Evolutionary conservation across 2,888 invertebrate genomes (phyloP).

Genomic region (Drosophila pseudotalamancana): DNA sequence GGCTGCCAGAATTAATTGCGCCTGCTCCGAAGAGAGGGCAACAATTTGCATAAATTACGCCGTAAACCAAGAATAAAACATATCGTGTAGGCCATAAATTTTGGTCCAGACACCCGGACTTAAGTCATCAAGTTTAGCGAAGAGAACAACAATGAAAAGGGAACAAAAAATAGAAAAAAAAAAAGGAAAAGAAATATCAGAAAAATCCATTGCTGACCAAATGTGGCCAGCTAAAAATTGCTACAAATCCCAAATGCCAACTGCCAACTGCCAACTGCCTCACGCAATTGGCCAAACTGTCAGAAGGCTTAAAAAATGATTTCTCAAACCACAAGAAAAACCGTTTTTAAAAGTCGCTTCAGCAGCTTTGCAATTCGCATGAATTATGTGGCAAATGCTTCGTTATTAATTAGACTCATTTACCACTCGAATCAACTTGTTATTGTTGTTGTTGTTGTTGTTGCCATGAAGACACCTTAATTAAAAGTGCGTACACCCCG

Average conservation of each 20-base stretch:
- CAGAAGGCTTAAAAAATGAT: slow-evolving; percentile 50
- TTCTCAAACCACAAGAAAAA: slow-evolving; percentile 44
- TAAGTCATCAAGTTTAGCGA: slow-evolving; percentile 65
- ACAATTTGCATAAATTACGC: slow-evolving; percentile 74
- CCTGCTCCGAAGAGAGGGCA: slow-evolving; percentile 38
- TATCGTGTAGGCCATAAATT: slow-evolving; percentile 73
- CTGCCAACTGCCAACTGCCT: slow-evolving; percentile 13
- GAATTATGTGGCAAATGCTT: slow-evolving; percentile 83
- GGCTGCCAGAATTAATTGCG: slow-evolving; percentile 66
- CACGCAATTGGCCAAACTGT: slow-evolving; percentile 35
- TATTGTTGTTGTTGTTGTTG: slow-evolving; percentile 45
- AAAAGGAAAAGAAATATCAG: slow-evolving; percentile 1
- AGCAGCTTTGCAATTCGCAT: slow-evolving; percentile 48
- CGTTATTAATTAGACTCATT: slow-evolving; percentile 84
- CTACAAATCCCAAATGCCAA: slow-evolving; percentile 13
- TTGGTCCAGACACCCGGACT: slow-evolving; percentile 58
- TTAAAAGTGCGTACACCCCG: slow-evolving; percentile 79
- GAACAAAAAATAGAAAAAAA: slow-evolving; percentile 37
- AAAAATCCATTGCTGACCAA: slow-evolving; percentile 51
- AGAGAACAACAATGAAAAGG: background rate
- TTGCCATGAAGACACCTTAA: slow-evolving; percentile 82
- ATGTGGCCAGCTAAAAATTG: slow-evolving; percentile 47
- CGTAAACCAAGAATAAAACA: slow-evolving; percentile 25
- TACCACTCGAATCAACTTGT: slow-evolving; percentile 61
- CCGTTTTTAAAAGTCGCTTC: slow-evolving; percentile 8